These are phyloP conservation scores for Oithona nana DNA, from an alignment of 2,888 invertebrate genomes.

Conservation along the genomic window DNA sequence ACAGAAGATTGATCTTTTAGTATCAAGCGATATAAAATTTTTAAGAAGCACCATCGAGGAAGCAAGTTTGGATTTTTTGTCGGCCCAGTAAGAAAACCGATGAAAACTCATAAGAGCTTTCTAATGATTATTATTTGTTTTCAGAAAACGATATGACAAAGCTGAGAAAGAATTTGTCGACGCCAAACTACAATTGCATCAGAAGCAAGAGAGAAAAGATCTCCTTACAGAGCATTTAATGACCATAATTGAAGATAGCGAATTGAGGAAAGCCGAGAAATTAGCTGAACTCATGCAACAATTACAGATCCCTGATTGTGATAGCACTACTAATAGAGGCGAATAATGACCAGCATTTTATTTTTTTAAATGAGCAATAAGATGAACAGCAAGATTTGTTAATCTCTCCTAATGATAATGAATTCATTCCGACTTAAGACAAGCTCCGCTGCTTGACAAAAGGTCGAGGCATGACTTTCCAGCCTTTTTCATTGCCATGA, in stretches of 20 bases:
- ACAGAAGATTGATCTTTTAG: not conserved
- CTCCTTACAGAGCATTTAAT: not conserved
- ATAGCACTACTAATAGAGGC: not conserved
- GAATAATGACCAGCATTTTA: not conserved
- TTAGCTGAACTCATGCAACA: not conserved
- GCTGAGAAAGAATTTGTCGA: constrained; percentile 1
- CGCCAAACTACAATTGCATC: not conserved
- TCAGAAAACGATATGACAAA: not conserved
- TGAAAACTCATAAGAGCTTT: no score
- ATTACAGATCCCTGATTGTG: not conserved
- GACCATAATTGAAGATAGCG: not conserved
- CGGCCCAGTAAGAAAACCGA: not conserved
- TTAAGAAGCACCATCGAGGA: not conserved
- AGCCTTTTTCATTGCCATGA: constrained; percentile 14
- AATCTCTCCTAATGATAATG: not conserved
- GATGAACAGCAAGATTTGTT: not conserved
- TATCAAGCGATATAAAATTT: not conserved
- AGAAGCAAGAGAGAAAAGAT: not conserved
- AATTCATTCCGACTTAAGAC: no score
- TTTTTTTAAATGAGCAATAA: not conserved
- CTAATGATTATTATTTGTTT: not conserved
- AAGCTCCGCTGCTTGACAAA: not conserved
- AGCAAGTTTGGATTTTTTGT: not conserved
- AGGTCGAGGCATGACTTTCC: constrained; percentile 10
- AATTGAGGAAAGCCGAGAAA: not conserved